These are phyloP conservation scores for Leptinotarsa haldemani DNA, from an alignment of 2,888 invertebrate genomes.

Conservation along the genomic window DNA sequence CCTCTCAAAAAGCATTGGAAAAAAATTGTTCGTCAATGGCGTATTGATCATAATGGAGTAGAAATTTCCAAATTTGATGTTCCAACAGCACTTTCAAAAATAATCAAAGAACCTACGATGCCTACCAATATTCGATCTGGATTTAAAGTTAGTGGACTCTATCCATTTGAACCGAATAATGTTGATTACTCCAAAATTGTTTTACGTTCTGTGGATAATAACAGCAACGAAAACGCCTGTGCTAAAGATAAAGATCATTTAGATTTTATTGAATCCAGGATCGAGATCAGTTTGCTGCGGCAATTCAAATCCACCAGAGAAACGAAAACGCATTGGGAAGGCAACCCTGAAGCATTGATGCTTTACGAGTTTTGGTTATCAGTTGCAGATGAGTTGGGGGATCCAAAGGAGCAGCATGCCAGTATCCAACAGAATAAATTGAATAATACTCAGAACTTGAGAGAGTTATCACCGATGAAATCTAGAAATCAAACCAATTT, in stretches of 20 bases:
- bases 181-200: too few species aligned
- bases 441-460: neutral
- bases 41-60: neutral
- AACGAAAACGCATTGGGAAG: neutral
- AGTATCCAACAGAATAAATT: neutral
- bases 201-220: constrained; percentile 1
- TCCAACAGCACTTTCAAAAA: neutral
- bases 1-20: constrained; percentile 6
- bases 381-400: neutral
- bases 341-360: neutral
- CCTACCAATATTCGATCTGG: too few species aligned
- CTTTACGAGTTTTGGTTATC: neutral
- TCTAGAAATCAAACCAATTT: neutral
- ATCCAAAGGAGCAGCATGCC: neutral
- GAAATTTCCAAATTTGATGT: neutral
- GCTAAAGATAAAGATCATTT: neutral
- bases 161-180: too few species aligned
- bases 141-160: too few species aligned
- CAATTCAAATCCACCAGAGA: neutral
- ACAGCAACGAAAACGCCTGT: neutral
- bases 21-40: constrained; percentile 6
- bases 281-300: neutral
- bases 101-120: too few species aligned
- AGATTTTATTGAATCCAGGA: neutral
- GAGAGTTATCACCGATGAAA: neutral